A percentile compares a stretch with the other conserved stretches of the same genome.
Conservation (phyloP, 2,113 vertebrate genomes). For the Cygnus buccinator region DNA sequence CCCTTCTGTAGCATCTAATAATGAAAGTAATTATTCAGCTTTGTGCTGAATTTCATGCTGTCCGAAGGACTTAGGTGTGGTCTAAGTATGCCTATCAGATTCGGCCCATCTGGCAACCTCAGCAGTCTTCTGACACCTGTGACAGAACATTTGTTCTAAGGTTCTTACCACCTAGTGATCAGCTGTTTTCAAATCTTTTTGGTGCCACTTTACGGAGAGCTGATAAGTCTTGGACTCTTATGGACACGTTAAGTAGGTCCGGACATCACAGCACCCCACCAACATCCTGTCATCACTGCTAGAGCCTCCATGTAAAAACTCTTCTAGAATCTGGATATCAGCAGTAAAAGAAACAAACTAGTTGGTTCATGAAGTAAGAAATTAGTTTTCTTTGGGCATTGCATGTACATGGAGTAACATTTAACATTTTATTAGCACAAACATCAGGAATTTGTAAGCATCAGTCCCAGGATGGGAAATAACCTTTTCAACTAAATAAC, state of each 20-base stretch:
- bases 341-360: neutral
- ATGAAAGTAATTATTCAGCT: neutral
- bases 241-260: neutral
- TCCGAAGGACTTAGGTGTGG: neutral
- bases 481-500: neutral
- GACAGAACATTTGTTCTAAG: neutral
- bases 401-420: neutral
- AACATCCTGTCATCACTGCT: neutral
- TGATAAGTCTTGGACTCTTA: neutral
- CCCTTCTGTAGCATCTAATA: neutral
- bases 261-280: neutral
- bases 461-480: neutral
- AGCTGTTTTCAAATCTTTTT: neutral
- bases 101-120: neutral
- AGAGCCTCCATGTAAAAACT: neutral
- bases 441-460: neutral
- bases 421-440: neutral
- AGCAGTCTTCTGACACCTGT: neutral
- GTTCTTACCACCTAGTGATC: neutral
- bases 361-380: neutral
- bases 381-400: neutral
- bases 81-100: neutral
- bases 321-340: neutral
- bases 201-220: neutral
- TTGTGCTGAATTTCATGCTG: neutral